phyloP scores from a whole-genome alignment of 2,888 invertebrate species.

The Lepeophtheirus nordmannii region DNA sequence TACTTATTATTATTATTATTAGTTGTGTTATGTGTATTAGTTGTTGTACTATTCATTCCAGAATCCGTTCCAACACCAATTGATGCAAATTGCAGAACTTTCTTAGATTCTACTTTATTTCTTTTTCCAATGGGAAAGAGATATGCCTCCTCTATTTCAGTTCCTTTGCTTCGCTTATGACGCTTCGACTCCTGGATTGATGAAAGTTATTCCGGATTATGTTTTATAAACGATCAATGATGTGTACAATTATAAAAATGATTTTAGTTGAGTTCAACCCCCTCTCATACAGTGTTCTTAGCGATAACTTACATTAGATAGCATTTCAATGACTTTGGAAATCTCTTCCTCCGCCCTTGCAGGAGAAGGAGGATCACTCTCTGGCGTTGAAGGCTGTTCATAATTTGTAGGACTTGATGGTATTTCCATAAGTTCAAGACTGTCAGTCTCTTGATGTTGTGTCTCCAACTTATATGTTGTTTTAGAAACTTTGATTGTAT shows the following conservation, averaged over 20 bases:
- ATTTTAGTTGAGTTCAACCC: no score
- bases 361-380: constrained; percentile 82
- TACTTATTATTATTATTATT: neutral
- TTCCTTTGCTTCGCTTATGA: neutral
- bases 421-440: constrained; percentile 24
- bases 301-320: neutral
- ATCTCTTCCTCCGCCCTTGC: constrained; percentile 73
- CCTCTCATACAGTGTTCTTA: no score
- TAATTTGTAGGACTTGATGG: constrained; percentile 79
- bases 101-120: neutral
- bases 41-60: neutral
- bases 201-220: neutral
- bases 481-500: constrained; percentile 21
- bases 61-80: neutral
- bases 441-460: neutral
- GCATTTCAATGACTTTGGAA: constrained; percentile 42
- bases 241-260: no score
- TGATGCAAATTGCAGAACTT: neutral
- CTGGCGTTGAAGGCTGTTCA: constrained; percentile 78
- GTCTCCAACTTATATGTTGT: constrained; percentile 23
- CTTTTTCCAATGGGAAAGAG: constrained; percentile 14
- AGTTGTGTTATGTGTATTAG: neutral
- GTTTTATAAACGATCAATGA: no score
- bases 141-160: constrained; percentile 8
- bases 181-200: constrained; percentile 21